Evolutionary conservation across 2,797 vertebrate species (phyloP), one percentile per base, ranked within the genome.

Genomic region (Microctenopoma steveboyesi): DNA sequence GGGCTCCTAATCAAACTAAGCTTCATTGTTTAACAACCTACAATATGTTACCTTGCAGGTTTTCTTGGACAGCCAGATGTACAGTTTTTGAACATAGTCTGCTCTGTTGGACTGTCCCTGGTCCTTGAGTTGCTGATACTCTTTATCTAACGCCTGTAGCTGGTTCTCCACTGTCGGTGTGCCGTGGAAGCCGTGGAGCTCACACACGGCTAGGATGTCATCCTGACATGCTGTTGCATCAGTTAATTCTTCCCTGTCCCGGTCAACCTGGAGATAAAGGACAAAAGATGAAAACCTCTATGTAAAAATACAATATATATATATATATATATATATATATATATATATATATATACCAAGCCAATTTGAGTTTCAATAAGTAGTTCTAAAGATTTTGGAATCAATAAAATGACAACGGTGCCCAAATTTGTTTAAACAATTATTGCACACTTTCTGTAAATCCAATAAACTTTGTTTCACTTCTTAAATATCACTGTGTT

Each of bases 181-280:
- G 39, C 87, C 85, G 4, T 42, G 47, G 76, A 92, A 89, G 25
- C 93, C 91, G 10, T 94, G 91, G 70, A 94, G 92, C 40, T 81
- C 89, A 67, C 92, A 93, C 69, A 94, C 88, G 14, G 91, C 90
- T 72, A 90, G 74, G 79, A 94, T 84, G 73, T 94, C 92, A 3
- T 95, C 91, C 69, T 89, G 88, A 46, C 69, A 86, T 1, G 90
- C 84, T 6, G 84, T 56, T 10, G 90, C 90, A 18, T 84, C 72
- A 5, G 76, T 86, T 13, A 86, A 22, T 60, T 89, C 88, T 15
- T 74, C 68, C 30, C 39, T 78, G 30, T 79, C 76, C 28, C 61
- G 83, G 28, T 88, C 83, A 45, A 53, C 63, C 91, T 91, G 80
- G 11, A 71, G 61, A 58, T 1, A 35, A 47, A 16, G 37, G 1